Evolutionary conservation across 2,113 vertebrate species (phyloP).

Genomic region (Anguilla rostrata): DNA sequence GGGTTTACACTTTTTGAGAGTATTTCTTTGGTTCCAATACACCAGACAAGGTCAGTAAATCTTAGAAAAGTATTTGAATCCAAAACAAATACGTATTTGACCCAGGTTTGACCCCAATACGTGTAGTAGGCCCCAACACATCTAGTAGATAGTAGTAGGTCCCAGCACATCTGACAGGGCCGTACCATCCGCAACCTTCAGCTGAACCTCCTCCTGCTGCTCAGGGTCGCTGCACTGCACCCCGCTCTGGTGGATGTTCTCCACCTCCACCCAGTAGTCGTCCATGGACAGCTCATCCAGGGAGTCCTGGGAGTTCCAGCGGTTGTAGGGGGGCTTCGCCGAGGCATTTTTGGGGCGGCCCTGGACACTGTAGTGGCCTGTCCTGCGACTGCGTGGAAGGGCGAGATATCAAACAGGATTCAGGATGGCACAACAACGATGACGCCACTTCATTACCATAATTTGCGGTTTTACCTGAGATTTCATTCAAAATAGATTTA

Average conservation of each 20-base stretch:
- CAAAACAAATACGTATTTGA: too few species aligned
- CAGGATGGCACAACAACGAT: too few species aligned
- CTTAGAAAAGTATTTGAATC: too few species aligned
- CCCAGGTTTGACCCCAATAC: background rate
- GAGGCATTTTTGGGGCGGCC: slow-evolving; percentile 44
- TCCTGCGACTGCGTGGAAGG: slow-evolving; percentile 61
- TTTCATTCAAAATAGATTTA: background rate
- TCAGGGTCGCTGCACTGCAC: slow-evolving; percentile 65
- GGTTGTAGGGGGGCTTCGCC: slow-evolving; percentile 60
- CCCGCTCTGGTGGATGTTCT: slow-evolving; percentile 81
- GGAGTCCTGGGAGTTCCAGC: slow-evolving; percentile 85
- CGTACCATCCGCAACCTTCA: slow-evolving; percentile 89
- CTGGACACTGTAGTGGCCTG: slow-evolving; percentile 74
- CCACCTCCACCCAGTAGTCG: slow-evolving; percentile 90
- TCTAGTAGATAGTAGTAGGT: background rate
- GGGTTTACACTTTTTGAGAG: too few species aligned
- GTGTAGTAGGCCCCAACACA: background rate
- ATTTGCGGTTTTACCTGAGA: background rate
- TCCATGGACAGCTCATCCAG: slow-evolving; percentile 87
- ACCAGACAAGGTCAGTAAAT: too few species aligned
- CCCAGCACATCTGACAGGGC: background rate
- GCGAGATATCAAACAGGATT: background rate
- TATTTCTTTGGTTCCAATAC: too few species aligned
- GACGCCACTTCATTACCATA: background rate
- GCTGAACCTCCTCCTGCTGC: slow-evolving; percentile 74